Conservation (phyloP, 2,888 invertebrate genomes). For the Philereme vetulata region DNA sequence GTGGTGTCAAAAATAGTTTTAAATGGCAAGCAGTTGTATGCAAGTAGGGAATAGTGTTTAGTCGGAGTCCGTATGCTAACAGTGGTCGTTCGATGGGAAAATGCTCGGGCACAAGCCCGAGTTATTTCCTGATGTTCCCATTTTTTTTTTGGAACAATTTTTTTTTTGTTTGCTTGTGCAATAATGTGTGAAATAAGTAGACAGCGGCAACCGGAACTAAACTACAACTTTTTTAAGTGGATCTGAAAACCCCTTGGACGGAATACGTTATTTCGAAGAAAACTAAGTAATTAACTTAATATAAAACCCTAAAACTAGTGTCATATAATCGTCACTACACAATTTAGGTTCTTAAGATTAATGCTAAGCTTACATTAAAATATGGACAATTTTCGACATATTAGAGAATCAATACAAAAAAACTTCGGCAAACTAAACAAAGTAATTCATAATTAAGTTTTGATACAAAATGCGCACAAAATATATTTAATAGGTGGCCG, state of each 20-base stretch:
- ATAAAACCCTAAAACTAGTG: slow-evolving; percentile 9
- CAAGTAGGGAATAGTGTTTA: no score
- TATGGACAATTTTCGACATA: neutral
- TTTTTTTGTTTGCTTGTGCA: no score
- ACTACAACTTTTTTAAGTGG: no score
- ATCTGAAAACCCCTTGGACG: slow-evolving; percentile 35
- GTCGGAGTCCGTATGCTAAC: no score
- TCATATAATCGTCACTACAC: neutral
- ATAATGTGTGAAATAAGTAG: no score
- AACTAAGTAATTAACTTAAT: slow-evolving; percentile 27
- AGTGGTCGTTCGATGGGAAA: no score
- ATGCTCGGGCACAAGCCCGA: no score
- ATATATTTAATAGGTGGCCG: neutral
- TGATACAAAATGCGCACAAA: neutral
- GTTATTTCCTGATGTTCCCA: no score
- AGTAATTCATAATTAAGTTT: slow-evolving; percentile 1
- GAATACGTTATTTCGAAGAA: slow-evolving; percentile 22
- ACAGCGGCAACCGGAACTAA: no score
- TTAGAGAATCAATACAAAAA: slow-evolving; percentile 11
- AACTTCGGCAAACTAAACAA: neutral
- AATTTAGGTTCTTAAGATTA: neutral
- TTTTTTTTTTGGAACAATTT: no score
- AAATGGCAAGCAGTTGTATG: no score
- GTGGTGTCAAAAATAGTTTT: no score
- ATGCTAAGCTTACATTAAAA: neutral